These are phyloP conservation scores for Geopemphigus sp. DNA, from an alignment of 1,140 invertebrate genomes.

Conservation along the genomic window DNA sequence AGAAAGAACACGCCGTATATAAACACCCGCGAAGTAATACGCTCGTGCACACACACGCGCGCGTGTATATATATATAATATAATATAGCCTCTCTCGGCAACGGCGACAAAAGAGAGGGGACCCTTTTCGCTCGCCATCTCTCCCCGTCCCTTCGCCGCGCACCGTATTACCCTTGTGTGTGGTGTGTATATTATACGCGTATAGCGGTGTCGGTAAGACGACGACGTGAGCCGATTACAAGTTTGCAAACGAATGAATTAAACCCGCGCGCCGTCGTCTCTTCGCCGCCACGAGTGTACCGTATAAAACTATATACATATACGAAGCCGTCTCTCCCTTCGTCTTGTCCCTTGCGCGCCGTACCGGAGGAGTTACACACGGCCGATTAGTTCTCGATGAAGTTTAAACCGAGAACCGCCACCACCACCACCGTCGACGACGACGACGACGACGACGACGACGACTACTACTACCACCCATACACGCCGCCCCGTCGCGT, in stretches of 20 bases:
- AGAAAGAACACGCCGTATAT: constrained; percentile 1
- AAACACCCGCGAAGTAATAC: no score
- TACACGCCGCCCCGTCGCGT: not conserved
- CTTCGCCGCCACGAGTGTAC: not conserved
- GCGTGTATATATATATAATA: not conserved
- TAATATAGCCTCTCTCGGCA: constrained; percentile 1
- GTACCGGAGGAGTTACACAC: constrained; percentile 23
- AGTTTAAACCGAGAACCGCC: constrained; percentile 46
- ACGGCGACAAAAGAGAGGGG: not conserved
- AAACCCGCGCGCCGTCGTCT: not conserved
- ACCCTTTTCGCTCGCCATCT: not conserved
- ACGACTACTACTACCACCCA: not conserved
- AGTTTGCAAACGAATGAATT: constrained; percentile 48
- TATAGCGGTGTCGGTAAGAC: not conserved
- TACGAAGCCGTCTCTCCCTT: not conserved
- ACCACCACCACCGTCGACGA: not conserved
- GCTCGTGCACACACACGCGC: not conserved
- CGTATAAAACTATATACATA: not conserved
- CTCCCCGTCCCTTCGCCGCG: not conserved
- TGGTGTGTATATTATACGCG: not conserved
- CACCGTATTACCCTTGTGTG: no score
- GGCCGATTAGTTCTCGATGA: constrained; percentile 49
- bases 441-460: not conserved
- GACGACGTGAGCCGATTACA: constrained; percentile 48
- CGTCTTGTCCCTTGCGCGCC: not conserved